A percentile compares a stretch with the other conserved stretches of the same genome.
These are phyloP conservation scores for Platichthys flesus DNA, from an alignment of 2,113 vertebrate genomes.

Conservation along the genomic window DNA sequence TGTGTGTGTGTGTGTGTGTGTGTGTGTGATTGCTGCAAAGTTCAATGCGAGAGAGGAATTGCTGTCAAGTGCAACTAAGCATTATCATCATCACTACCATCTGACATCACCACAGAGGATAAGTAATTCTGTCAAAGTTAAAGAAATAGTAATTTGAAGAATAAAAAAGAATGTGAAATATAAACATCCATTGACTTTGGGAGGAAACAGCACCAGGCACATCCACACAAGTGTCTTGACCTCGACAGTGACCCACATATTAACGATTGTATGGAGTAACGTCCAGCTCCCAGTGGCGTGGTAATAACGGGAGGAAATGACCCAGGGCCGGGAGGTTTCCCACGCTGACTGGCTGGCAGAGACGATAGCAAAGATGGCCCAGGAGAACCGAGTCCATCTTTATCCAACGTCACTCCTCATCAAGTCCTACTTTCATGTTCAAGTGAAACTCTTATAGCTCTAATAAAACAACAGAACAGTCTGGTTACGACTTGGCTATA, in stretches of 20 bases:
- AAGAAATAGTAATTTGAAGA: neutral
- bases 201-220: no score
- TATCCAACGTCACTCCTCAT: conserved; percentile 19
- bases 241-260: conserved; percentile 61
- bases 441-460: neutral
- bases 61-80: no score
- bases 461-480: conserved; percentile 1
- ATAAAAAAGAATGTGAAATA: neutral
- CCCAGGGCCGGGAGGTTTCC: conserved; percentile 58
- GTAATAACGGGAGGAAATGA: conserved; percentile 73
- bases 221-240: conserved; percentile 19
- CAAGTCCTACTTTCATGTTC: conserved; percentile 20
- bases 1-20: no score
- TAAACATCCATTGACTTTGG: neutral
- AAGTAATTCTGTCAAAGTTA: neutral
- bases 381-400: conserved; percentile 6
- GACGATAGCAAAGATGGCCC: conserved; percentile 20
- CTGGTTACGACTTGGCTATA: conserved; percentile 10
- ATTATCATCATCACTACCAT: no score
- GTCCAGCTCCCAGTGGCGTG: conserved; percentile 60
- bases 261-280: conserved; percentile 46
- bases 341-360: conserved; percentile 56
- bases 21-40: no score
- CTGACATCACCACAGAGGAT: neutral
- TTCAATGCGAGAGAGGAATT: no score